These are phyloP conservation scores for Urosaurus nigricauda DNA, from an alignment of 2,797 vertebrate species.

Conservation along the genomic window DNA sequence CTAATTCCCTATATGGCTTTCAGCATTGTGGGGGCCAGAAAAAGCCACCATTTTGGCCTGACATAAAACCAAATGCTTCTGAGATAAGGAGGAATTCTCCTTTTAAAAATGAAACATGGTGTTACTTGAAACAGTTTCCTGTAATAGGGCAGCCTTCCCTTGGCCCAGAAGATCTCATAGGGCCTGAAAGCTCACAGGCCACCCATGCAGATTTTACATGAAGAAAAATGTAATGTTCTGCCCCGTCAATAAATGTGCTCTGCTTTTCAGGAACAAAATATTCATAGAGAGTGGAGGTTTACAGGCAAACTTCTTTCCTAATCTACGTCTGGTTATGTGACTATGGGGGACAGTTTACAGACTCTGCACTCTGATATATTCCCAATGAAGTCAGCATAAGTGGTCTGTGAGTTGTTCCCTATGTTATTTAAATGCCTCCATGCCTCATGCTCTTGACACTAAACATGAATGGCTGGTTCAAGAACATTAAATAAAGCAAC, in stretches of 20 bases:
- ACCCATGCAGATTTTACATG: constrained; percentile 15
- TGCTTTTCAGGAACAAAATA: neutral
- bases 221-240: neutral
- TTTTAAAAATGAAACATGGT: constrained; percentile 10
- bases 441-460: constrained; percentile 1
- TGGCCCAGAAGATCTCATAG: neutral
- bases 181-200: neutral
- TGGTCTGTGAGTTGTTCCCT: neutral
- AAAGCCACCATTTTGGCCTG: neutral
- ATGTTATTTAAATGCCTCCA: neutral
- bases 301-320: neutral
- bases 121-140: constrained; percentile 2
- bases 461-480: neutral
- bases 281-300: neutral
- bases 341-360: neutral
- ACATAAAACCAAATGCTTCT: constrained; percentile 3
- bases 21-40: neutral
- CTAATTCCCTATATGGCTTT: neutral
- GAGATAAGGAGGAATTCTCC: neutral
- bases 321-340: neutral
- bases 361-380: neutral
- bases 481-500: neutral
- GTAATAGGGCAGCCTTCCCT: neutral
- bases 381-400: constrained; percentile 7
- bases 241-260: neutral